Evolutionary conservation across 2,797 vertebrate genomes (phyloP), one percentile per base, ranked within the genome.

Genomic region (Microctenopoma lineatum): DNA sequence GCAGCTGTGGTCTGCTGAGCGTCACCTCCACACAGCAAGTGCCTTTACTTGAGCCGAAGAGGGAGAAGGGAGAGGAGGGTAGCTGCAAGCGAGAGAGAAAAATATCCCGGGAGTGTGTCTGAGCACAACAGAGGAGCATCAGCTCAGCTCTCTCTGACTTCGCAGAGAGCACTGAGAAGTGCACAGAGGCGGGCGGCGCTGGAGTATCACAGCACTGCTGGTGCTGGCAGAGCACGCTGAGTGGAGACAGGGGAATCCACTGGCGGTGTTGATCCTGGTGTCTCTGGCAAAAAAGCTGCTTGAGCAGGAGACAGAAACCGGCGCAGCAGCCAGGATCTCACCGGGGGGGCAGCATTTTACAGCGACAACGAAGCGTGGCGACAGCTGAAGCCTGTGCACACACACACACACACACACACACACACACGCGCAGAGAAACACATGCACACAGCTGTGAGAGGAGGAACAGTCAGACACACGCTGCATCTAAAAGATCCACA

Each of bases 1-100:
- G 91, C 92, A 92, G 89, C 92, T 93, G 92, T 91, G 90, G 86
- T 90, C 78, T 84, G 84, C 79, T 80, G 79, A 88, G 86, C 84
- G 70, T 89, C 88, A 90, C 91, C 87, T 88, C 86, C 84, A 90
- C 84, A 92, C 88, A 88, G 89, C 87, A 83, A 90, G 90, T 90
- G 91, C 89, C 87, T 92, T 92, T 87, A 91, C 88, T 91, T 85
- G 73, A 90, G 83, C 90, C 82, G 84, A 80, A 80, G 84, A 88
- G 88, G 80, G 63, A 78, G 73, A 77, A 84, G 80, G 80, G 66
- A 82, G 65, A 87, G 77, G 80, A 88, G 77, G 63, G 77, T 61
- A 64, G 81, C 77, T 65, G 81, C 11, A 8, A 58, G 73, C 45
- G 51, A 64, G 59, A 59, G 58, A 53, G 46, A 41, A 50, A 61